phyloP scores from a whole-genome alignment of 2,888 invertebrate genomes.

The Leptopilina syphax region DNA sequence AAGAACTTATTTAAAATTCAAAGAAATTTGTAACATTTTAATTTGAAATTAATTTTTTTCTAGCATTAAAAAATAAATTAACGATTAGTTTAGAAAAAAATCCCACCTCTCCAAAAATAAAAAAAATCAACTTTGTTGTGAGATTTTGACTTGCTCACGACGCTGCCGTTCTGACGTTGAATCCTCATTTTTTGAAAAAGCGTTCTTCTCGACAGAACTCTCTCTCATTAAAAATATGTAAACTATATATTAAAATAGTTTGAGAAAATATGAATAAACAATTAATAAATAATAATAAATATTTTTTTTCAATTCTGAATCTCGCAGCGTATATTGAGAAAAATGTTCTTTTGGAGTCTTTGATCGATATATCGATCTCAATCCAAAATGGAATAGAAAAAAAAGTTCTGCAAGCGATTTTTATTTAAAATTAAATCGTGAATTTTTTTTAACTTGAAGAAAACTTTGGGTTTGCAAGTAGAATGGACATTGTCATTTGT shows the following conservation, averaged over 20 bases:
- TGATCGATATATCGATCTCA: neutral
- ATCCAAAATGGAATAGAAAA: neutral
- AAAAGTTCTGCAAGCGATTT: neutral
- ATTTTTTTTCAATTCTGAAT: neutral
- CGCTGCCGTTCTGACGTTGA: constrained; percentile 39
- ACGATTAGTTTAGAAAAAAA: neutral
- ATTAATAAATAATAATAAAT: too few species aligned
- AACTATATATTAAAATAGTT: too few species aligned
- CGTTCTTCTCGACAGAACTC: neutral
- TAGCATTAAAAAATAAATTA: neutral
- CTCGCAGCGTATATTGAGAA: constrained; percentile 19
- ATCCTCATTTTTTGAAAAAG: constrained; percentile 13
- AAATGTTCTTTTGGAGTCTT: neutral
- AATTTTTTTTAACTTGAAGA: neutral
- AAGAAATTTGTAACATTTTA: too few species aligned
- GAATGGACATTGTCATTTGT: constrained; percentile 15
- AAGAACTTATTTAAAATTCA: too few species aligned
- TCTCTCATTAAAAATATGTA: neutral
- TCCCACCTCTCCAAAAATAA: neutral
- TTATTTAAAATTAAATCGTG: constrained; percentile 11
- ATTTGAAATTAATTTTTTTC: too few species aligned
- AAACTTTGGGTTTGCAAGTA: neutral
- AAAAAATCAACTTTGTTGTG: constrained; percentile 10
- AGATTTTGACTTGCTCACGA: constrained; percentile 32
- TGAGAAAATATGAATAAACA: too few species aligned